Conservation (phyloP, 2,888 invertebrate species). For the Sminthurinus aureus region DNA sequence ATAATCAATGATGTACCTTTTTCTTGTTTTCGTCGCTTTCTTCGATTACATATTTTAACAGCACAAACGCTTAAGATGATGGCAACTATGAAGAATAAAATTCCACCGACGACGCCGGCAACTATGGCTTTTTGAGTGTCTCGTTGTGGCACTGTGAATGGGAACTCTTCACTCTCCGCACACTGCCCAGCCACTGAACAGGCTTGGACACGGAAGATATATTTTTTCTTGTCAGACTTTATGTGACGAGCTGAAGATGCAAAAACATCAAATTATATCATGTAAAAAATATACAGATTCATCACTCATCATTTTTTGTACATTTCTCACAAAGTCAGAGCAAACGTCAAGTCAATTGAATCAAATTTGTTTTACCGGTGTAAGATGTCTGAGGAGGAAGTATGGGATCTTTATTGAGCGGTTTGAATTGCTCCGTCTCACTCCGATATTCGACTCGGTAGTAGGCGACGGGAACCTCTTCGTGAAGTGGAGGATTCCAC, state of each 20-base stretch:
- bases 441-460: slow-evolving; percentile 84
- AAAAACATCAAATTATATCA: slow-evolving; percentile 2
- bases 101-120: slow-evolving; percentile 95
- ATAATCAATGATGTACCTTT: slow-evolving; percentile 74
- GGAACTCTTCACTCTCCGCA: slow-evolving; percentile 86
- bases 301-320: neutral
- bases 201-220: slow-evolving; percentile 90
- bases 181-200: slow-evolving; percentile 73
- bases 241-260: slow-evolving; percentile 44
- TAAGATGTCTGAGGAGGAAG: slow-evolving; percentile 89
- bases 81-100: slow-evolving; percentile 96
- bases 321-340: too few relatives aligned
- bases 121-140: slow-evolving; percentile 96
- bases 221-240: slow-evolving; percentile 80
- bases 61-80: slow-evolving; percentile 97
- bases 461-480: slow-evolving; percentile 78
- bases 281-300: neutral
- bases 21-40: slow-evolving; percentile 95
- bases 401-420: slow-evolving; percentile 85
- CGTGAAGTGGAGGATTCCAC: slow-evolving; percentile 86
- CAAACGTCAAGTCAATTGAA: too few relatives aligned
- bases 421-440: slow-evolving; percentile 74
- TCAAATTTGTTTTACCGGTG: slow-evolving; percentile 69
- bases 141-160: slow-evolving; percentile 87
- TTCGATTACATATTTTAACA: slow-evolving; percentile 97